Conservation (phyloP, 2,113 vertebrate genomes). For the Plectropomus leopardus region DNA sequence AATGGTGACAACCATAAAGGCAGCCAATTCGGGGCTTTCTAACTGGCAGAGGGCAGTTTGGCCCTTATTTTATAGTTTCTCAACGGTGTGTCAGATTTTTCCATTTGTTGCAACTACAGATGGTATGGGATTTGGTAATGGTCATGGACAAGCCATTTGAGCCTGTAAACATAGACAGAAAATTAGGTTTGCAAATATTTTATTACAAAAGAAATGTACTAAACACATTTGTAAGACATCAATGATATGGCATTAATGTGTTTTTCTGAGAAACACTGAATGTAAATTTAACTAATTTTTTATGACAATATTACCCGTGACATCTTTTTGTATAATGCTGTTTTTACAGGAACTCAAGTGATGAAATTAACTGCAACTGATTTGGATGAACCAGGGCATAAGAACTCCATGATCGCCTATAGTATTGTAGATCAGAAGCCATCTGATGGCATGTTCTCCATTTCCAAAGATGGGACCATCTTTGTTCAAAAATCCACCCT, state of each 20-base stretch:
- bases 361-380: slow-evolving; percentile 89
- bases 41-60: too few species aligned
- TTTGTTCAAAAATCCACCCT: slow-evolving; percentile 80
- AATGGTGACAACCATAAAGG: too few species aligned
- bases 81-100: too few species aligned
- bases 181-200: too few species aligned
- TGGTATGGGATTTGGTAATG: too few species aligned
- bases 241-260: neutral
- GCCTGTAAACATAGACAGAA: too few species aligned
- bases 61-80: too few species aligned
- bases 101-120: too few species aligned
- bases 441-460: slow-evolving; percentile 84
- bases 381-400: slow-evolving; percentile 88
- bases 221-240: too few species aligned
- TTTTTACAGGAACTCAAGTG: slow-evolving; percentile 85
- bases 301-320: neutral
- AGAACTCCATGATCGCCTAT: slow-evolving; percentile 91
- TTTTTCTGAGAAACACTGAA: neutral
- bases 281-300: neutral
- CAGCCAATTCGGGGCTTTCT: too few species aligned
- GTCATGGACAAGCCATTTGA: too few species aligned
- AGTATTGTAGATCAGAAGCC: slow-evolving; percentile 88
- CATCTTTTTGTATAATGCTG: neutral
- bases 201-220: too few species aligned
- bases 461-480: slow-evolving; percentile 85